Evolutionary conservation across 1,140 invertebrate species (phyloP).

Genomic region (Procambarus virginalis): DNA sequence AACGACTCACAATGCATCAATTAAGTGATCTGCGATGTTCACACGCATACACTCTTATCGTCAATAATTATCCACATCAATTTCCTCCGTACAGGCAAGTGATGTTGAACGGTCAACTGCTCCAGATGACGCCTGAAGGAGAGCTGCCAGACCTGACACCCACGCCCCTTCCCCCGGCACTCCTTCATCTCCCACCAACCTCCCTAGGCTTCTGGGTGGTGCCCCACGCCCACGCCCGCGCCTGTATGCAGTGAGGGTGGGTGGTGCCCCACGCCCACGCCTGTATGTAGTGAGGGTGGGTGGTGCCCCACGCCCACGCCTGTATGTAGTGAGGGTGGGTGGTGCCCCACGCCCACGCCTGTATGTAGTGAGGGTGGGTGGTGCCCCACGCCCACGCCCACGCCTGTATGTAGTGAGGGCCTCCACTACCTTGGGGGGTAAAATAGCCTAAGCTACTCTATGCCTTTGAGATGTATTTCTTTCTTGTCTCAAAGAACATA

Average conservation of each 20-base stretch:
- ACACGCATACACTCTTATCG: too few species aligned
- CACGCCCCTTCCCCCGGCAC: background rate
- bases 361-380: too few species aligned
- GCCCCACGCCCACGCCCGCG: background rate
- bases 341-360: background rate
- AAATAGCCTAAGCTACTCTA: too few species aligned
- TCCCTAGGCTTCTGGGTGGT: slow-evolving; percentile 20
- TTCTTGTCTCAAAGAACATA: too few species aligned
- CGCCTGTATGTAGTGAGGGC: background rate
- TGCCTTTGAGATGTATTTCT: too few species aligned
- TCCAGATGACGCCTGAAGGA: background rate
- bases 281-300: background rate
- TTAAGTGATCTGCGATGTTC: too few species aligned
- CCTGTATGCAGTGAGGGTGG: background rate
- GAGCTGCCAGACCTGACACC: background rate
- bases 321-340: background rate
- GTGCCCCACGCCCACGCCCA: background rate
- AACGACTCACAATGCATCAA: too few species aligned
- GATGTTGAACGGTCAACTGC: background rate
- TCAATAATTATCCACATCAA: too few species aligned
- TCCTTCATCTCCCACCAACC: slow-evolving; percentile 12
- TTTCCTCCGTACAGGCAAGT: too few species aligned
- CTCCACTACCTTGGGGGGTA: too few species aligned
- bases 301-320: background rate
- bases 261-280: background rate